Evolutionary conservation across 2,113 vertebrate species (phyloP).

Genomic region (Dermatemys mawii): DNA sequence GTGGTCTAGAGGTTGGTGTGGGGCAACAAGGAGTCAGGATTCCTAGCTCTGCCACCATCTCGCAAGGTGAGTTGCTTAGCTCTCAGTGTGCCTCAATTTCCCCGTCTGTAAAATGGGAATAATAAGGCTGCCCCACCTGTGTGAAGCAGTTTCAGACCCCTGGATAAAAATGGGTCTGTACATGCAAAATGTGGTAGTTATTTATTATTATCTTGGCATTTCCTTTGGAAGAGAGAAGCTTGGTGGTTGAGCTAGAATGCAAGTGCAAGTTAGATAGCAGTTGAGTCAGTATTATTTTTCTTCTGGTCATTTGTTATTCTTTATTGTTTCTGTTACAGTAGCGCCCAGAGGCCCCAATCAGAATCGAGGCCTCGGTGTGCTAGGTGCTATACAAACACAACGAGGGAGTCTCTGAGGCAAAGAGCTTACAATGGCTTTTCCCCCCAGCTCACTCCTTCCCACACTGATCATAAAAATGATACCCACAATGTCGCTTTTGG

Average conservation of each 20-base stretch:
- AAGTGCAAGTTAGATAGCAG: neutral
- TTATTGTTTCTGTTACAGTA: slow-evolving; percentile 9
- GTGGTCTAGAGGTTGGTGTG: neutral
- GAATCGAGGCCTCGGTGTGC: neutral
- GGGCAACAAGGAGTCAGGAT: neutral
- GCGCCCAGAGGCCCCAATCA: slow-evolving; percentile 18
- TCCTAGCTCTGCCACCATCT: slow-evolving; percentile 47
- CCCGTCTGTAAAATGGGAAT: slow-evolving; percentile 31
- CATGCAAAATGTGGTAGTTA: slow-evolving; percentile 8
- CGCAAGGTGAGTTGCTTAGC: neutral
- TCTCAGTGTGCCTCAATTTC: slow-evolving; percentile 49
- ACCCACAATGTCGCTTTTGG: neutral
- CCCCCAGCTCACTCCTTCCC: neutral
- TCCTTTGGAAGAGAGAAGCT: neutral
- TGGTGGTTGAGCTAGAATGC: slow-evolving; percentile 21
- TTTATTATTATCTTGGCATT: neutral
- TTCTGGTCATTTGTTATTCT: slow-evolving; percentile 13
- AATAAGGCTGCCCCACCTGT: slow-evolving; percentile 52
- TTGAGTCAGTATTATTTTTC: slow-evolving; percentile 16
- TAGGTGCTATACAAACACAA: slow-evolving; percentile 38
- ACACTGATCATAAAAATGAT: neutral
- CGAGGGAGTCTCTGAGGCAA: neutral
- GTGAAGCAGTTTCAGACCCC: slow-evolving; percentile 59
- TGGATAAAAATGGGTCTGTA: slow-evolving; percentile 47
- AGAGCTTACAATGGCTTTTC: neutral